Conservation (phyloP, 2,113 vertebrate genomes). For the Poeciliopsis occidentalis region DNA sequence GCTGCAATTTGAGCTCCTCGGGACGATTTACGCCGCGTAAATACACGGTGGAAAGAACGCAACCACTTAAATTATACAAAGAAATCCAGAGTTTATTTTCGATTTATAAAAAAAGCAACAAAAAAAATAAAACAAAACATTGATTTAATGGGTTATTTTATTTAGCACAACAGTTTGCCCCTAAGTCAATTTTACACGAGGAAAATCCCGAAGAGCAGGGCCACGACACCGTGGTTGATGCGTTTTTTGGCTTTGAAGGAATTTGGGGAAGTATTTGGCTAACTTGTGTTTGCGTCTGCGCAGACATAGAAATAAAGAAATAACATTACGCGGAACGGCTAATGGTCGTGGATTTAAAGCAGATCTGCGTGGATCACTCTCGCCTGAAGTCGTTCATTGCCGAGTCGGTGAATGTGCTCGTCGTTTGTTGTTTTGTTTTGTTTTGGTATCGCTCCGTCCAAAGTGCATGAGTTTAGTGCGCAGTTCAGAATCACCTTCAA, state of each 20-base stretch:
- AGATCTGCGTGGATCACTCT: neutral
- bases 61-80: neutral
- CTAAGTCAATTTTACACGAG: no score
- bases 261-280: neutral
- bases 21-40: neutral
- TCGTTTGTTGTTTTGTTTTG: neutral
- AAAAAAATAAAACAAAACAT: neutral
- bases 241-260: neutral
- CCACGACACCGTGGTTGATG: neutral
- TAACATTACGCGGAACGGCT: neutral
- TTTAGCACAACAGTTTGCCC: no score
- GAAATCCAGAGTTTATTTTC: neutral
- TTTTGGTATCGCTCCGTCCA: neutral
- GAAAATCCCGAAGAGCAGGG: no score
- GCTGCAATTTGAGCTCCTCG: neutral
- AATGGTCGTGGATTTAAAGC: neutral
- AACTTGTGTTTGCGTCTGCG: no score
- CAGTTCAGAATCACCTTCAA: slow-evolving; percentile 61
- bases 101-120: neutral
- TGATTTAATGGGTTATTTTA: neutral
- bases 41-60: neutral
- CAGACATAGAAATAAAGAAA: neutral
- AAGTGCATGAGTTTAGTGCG: neutral
- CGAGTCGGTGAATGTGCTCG: neutral
- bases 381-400: neutral